Base-by-base conservation (phyloP, 2,113 vertebrate species). In the Falco punctatus region DNA sequence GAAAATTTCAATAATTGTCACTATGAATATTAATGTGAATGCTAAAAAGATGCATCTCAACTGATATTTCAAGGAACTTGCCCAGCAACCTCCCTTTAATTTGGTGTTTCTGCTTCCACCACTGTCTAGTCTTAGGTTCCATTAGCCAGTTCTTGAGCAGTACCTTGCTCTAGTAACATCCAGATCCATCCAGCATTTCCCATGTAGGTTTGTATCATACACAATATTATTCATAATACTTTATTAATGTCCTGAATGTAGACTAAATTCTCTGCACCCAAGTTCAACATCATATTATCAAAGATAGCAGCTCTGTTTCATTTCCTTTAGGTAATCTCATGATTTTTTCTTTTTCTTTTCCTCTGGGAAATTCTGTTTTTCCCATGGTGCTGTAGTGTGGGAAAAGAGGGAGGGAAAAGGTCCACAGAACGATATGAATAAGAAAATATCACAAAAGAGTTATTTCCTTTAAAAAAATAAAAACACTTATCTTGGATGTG, bases 331-430 rank as follows among this genome's bases (percentile, higher is more conserved):
- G 7, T 9, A 78, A 61, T 30, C 3, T 33, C 4, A 32, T 9
- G 0, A 5, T 5, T 52, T 75, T 35, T 46, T 33, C 24, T 57
- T 57, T 33, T 58, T 33, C 33, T 32, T 27, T 17, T 69, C 6
- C 4, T 14, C 11, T 2, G 0, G 0, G 8, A 9, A 66, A 27
- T 24, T 49, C 15, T 69, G 1, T 44, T 81, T 74, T 48, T 64
- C 24, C 35, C 4, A 7, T 46, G 11, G 23, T 3, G 4, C 18
- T 70, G 13, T 10, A 65, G 6, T 20, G 5, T 18, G 17, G 11
- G 14, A 9, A 80, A 80, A 23, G 26, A 40, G 5, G 55, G 7
- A 65, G 4, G 5, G 73, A 86, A 59, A 81, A 32, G 28, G 61
- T 7, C 7, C 19, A 62, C 1, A 2, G 44, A 67, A 4, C 7